Evolutionary conservation across 1,140 invertebrate genomes (phyloP).

Genomic region (Hetaerina americana): DNA sequence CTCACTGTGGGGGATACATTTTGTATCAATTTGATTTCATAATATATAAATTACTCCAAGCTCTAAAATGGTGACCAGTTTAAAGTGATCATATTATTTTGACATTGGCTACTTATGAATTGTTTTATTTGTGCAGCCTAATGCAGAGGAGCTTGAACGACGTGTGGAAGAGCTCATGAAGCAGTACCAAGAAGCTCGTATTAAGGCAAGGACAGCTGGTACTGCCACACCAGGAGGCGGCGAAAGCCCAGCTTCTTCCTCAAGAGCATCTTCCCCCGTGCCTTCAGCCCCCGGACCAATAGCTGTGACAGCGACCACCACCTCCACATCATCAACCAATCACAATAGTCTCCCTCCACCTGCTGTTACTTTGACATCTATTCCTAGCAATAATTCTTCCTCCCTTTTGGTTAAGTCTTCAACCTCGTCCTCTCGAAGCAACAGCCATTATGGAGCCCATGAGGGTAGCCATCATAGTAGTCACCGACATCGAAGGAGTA

Average conservation of each 20-base stretch:
- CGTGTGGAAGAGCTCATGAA: conserved; percentile 59
- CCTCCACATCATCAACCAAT: not conserved
- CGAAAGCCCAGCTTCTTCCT: not conserved
- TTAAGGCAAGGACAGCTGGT: conserved; percentile 34
- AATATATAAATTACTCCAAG: conserved; percentile 3
- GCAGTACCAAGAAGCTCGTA: conserved; percentile 59
- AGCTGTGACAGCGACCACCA: not conserved
- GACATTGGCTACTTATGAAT: conserved; percentile 4
- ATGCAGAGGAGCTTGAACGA: conserved; percentile 58
- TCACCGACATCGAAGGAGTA: not conserved
- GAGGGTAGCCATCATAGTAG: not conserved
- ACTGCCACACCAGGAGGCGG: conserved; percentile 16
- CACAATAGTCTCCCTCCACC: not conserved
- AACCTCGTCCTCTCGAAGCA: not conserved
- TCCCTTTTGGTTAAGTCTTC: not conserved
- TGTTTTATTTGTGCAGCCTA: conserved; percentile 38
- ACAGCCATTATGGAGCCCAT: not conserved
- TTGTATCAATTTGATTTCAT: no score
- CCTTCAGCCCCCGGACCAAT: not conserved
- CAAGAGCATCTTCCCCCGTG: not conserved
- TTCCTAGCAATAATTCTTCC: not conserved
- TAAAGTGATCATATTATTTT: conserved; percentile 7
- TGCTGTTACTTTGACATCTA: not conserved
- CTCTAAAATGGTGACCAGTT: conserved; percentile 5
- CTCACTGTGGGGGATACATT: no score